These are phyloP conservation scores for Galaxias olidus DNA, from an alignment of 2,797 vertebrate genomes.

Conservation along the genomic window DNA sequence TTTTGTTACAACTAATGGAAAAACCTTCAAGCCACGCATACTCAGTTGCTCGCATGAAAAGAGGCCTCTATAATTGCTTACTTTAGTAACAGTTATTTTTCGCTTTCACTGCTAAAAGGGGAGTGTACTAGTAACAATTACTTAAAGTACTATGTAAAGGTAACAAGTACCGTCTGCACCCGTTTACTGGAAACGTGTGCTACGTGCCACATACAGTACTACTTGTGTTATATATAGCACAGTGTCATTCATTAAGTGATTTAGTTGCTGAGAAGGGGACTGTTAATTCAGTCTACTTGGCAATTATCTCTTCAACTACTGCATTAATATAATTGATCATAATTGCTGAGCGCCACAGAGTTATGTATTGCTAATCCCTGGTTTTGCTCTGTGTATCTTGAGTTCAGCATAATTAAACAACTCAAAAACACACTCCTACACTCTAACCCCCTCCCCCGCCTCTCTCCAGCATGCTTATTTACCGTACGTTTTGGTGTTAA, in stretches of 20 bases:
- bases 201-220: neutral
- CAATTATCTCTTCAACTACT: conserved; percentile 75
- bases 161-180: no score
- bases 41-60: neutral
- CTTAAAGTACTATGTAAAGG: no score
- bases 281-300: conserved; percentile 83
- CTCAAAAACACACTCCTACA: conserved; percentile 4
- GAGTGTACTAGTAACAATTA: no score
- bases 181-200: no score
- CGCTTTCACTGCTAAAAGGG: neutral
- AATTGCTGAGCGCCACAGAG: conserved; percentile 87
- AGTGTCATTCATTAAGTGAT: conserved; percentile 64
- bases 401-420: neutral
- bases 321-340: conserved; percentile 84
- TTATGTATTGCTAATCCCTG: conserved; percentile 73
- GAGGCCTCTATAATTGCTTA: neutral
- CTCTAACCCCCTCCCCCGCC: conserved; percentile 25
- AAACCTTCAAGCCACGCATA: conserved; percentile 8
- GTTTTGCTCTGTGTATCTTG: conserved; percentile 73
- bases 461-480: conserved; percentile 59
- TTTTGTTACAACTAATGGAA: conserved; percentile 37
- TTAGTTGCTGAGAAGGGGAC: conserved; percentile 69
- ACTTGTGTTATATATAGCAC: conserved; percentile 69
- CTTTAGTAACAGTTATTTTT: neutral
- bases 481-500: conserved; percentile 69